Percentiles rank a stretch among this genome's conserved stretches.
Conservation (phyloP, 2,888 invertebrate species). For the Augiades crinisus region DNA sequence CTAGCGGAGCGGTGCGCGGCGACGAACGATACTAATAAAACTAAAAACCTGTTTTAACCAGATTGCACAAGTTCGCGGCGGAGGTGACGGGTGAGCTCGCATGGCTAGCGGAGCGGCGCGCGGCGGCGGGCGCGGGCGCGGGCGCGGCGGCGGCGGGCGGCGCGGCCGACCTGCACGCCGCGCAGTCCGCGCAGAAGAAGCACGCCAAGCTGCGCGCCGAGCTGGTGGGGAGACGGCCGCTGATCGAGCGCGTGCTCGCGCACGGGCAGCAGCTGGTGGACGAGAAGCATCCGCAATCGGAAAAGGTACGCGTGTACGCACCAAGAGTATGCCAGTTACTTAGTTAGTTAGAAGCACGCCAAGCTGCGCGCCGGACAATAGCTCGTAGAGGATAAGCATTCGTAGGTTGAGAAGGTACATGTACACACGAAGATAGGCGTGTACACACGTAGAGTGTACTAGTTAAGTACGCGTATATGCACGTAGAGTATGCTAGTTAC, state of each 20-base stretch:
- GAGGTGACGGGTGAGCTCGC: constrained; percentile 95
- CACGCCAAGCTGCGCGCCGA: constrained; percentile 96
- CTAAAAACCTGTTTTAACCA: too few species aligned
- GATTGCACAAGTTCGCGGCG: constrained; percentile 95
- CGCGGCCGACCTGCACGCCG: constrained; percentile 94
- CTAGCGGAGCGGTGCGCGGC: too few species aligned
- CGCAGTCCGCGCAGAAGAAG: constrained; percentile 95
- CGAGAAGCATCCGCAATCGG: constrained; percentile 89
- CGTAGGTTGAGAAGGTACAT: too few species aligned
- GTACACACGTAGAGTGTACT: too few species aligned
- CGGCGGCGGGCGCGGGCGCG: constrained; percentile 86
- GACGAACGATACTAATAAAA: too few species aligned
- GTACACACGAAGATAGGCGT: too few species aligned
- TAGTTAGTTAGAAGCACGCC: too few species aligned
- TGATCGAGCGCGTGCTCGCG: constrained; percentile 91
- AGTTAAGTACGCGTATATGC: too few species aligned
- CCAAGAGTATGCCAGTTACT: background rate
- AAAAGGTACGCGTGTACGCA: constrained; percentile 78
- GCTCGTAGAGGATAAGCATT: too few species aligned
- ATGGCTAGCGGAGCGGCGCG: constrained; percentile 96
- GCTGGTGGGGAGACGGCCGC: constrained; percentile 91
- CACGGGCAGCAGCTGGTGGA: constrained; percentile 89
- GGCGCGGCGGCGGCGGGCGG: constrained; percentile 85
- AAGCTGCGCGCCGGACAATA: too few species aligned
- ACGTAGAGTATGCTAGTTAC: too few species aligned